Base-by-base conservation (phyloP, 2,888 invertebrate genomes). In the Noctua janthe region DNA sequence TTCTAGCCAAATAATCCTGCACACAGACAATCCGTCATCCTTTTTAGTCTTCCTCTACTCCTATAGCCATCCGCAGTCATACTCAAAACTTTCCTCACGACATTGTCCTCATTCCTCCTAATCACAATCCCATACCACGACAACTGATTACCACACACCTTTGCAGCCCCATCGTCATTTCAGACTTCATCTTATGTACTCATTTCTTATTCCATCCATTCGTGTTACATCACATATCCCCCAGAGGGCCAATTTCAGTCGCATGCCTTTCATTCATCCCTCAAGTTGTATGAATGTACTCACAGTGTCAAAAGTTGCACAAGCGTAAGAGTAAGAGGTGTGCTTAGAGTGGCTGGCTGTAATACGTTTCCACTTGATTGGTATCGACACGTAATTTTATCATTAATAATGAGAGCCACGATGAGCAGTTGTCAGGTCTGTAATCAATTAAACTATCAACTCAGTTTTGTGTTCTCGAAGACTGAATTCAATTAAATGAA, bases 401-500 rank as follows among this genome's bases (percentile, higher is more conserved):
- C 20, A 73, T 70, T 62, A 43, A 56, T 71, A 70, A 71, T 66
- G 35, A 84, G n/a, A 56, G 49, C 39, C 39, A n/a, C 49, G 56
- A 82, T 80, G 81, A 88, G 67, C 77, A 75, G 74, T 81, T 74
- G 73, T 74, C 82, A 78, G 76, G 47, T 76, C 71, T 67, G 82
- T 75, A 86, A 89, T 84, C 86, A 86, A 90, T 86, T 87, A 86
- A 85, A 84, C 71, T 75, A 79, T 84, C 79, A 83, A 84, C 71
- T 78, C 29, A 77, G 49, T 74, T 62, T 69, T 51, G 64, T 84
- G 81, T 82, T 88, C 74, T 81, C 76, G 51, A 74, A 85, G 85
- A 89, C 87, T 78, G 81, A 84, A 89, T 88, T 88, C 81, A 83
- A 88, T 89, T 87, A 87, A 85, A 75, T 69, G 49, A 81, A 86